These are phyloP conservation scores for Myodes glareolus DNA, from an alignment of 2,113 vertebrate species.

Conservation along the genomic window DNA sequence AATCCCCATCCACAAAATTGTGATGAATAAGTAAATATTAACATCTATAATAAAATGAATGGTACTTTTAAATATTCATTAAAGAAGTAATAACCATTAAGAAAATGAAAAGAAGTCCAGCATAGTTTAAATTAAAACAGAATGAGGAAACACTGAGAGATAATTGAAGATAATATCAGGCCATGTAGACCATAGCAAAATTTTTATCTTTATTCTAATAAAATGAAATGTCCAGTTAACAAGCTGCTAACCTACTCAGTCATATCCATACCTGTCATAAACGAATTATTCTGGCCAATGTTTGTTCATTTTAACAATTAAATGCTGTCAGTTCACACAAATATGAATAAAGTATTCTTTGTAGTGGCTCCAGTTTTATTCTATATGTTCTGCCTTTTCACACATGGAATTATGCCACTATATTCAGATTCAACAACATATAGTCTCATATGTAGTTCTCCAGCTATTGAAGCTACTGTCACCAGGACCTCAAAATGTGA, in stretches of 20 bases:
- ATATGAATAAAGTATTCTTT: not conserved
- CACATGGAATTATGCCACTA: not conserved
- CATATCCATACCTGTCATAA: not conserved
- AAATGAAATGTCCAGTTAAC: not conserved
- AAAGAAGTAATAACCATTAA: not conserved
- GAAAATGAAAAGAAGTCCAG: not conserved
- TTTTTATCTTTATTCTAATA: not conserved
- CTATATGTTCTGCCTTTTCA: not conserved
- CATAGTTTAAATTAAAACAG: not conserved
- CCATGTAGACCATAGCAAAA: not conserved
- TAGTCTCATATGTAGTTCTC: not conserved
- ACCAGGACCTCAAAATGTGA: not conserved
- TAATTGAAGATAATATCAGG: not conserved
- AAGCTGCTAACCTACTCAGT: not conserved
- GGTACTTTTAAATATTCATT: not conserved
- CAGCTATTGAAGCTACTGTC: not conserved
- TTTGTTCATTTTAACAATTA: not conserved
- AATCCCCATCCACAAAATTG: not conserved
- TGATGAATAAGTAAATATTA: not conserved
- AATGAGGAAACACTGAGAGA: not conserved
- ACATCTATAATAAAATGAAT: not conserved
- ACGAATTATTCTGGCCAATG: not conserved
- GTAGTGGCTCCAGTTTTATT: not conserved
- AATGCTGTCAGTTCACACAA: not conserved
- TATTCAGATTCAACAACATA: rapidly evolving